Conservation (phyloP, 2,888 invertebrate species). For the Tetranychus truncatus region DNA sequence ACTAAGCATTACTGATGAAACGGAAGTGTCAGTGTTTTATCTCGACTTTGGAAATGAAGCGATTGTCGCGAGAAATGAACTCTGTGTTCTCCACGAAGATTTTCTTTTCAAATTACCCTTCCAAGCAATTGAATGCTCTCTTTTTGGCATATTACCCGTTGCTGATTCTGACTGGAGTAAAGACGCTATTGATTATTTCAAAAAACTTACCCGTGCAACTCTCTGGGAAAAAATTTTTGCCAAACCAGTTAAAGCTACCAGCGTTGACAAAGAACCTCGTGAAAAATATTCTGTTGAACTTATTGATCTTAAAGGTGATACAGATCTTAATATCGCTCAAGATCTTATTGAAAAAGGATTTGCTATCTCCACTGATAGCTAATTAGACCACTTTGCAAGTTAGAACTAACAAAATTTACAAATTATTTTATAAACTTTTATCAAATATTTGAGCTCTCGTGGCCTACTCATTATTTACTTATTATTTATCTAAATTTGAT, state of each 20-base stretch:
- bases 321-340: neutral
- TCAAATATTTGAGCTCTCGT: neutral
- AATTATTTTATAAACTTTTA: too few species aligned
- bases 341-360: neutral
- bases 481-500: neutral
- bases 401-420: too few species aligned
- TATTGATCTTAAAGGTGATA: neutral
- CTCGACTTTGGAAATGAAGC: slow-evolving; percentile 11
- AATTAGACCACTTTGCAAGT: neutral
- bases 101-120: neutral
- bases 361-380: neutral
- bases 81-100: slow-evolving; percentile 1
- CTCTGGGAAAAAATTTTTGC: neutral
- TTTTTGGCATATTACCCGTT: neutral
- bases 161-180: neutral
- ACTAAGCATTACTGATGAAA: neutral
- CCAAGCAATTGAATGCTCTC: slow-evolving; percentile 10
- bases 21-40: neutral
- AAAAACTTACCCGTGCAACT: neutral
- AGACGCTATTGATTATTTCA: slow-evolving; percentile 5
- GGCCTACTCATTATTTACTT: neutral
- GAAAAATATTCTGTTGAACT: neutral
- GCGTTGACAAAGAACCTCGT: neutral
- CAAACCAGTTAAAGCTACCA: neutral
- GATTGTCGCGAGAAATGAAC: neutral